Conservation (phyloP, 2,888 invertebrate genomes). For the Physocephala rufipes region DNA sequence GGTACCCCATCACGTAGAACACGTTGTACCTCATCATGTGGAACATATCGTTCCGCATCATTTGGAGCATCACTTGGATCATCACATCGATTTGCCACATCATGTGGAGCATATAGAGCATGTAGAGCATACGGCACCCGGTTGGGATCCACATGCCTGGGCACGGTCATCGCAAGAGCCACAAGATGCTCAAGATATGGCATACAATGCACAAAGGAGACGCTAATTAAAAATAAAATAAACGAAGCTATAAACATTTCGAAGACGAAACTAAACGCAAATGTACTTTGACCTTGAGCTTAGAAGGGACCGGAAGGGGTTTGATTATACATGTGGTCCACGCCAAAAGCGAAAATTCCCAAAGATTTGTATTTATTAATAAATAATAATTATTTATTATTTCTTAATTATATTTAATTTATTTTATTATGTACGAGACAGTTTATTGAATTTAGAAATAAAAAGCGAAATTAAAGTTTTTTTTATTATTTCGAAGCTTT, state of each 20-base stretch:
- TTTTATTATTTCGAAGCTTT: no score
- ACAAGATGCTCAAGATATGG: conserved; percentile 63
- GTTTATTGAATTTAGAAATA: conserved; percentile 25
- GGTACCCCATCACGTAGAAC: conserved; percentile 60
- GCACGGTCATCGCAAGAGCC: conserved; percentile 69
- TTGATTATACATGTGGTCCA: no score
- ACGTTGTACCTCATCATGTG: conserved; percentile 59
- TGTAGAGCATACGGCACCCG: conserved; percentile 63
- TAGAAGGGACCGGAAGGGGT: conserved; percentile 39
- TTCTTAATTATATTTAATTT: conserved; percentile 40
- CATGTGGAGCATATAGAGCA: conserved; percentile 69
- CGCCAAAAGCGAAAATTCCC: conserved; percentile 48
- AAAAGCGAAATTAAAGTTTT: no score
- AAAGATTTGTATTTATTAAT: conserved; percentile 49
- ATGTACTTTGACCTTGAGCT: neutral
- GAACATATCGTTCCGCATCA: conserved; percentile 70
- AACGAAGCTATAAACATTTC: conserved; percentile 38
- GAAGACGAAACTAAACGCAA: conserved; percentile 14
- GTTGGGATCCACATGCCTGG: conserved; percentile 70
- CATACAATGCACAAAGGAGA: conserved; percentile 60
- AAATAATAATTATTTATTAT: conserved; percentile 43
- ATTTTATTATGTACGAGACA: conserved; percentile 47
- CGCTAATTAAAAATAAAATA: conserved; percentile 47
- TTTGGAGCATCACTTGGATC: conserved; percentile 49
- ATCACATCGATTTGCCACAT: conserved; percentile 67